Percentiles rank a stretch among this genome's conserved stretches.
phyloP scores from a whole-genome alignment of 2,797 vertebrate species.

The Falco rusticolus region DNA sequence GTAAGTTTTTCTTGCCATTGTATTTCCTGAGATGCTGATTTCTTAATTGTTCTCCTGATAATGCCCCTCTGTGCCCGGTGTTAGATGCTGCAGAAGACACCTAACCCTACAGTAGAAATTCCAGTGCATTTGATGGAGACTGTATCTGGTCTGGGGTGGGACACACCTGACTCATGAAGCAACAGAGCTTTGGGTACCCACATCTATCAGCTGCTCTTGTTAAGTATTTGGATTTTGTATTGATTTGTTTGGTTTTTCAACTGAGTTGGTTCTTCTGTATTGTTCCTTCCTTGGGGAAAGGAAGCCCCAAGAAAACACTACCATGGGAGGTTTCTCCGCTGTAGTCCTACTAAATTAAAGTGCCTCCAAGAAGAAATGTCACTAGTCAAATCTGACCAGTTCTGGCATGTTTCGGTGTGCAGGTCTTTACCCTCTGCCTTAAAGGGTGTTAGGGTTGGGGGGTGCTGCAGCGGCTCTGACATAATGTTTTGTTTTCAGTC shows the following conservation, averaged over 20 bases:
- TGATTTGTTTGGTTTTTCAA: background rate
- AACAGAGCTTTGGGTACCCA: background rate
- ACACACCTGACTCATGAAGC: background rate
- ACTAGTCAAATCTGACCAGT: background rate
- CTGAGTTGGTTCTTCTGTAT: background rate
- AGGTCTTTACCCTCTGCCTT: background rate
- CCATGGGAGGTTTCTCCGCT: background rate
- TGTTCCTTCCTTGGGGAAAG: background rate
- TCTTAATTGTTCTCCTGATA: background rate
- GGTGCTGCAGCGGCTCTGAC: background rate
- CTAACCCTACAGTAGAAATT: background rate
- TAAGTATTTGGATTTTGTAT: background rate
- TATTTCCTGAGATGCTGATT: background rate
- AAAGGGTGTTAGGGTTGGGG: background rate
- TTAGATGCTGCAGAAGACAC: background rate
- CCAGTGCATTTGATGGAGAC: background rate
- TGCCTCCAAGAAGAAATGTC: background rate
- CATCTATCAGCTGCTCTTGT: background rate
- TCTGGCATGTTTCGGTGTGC: background rate
- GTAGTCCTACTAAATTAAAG: background rate
- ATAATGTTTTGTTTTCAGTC: background rate
- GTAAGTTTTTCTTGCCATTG: background rate
- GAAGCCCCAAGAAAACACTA: background rate
- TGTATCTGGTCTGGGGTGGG: background rate
- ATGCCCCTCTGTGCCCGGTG: fast-evolving